phyloP scores from a whole-genome alignment of 2,797 vertebrate species.

The Acipenser oxyrinchus region DNA sequence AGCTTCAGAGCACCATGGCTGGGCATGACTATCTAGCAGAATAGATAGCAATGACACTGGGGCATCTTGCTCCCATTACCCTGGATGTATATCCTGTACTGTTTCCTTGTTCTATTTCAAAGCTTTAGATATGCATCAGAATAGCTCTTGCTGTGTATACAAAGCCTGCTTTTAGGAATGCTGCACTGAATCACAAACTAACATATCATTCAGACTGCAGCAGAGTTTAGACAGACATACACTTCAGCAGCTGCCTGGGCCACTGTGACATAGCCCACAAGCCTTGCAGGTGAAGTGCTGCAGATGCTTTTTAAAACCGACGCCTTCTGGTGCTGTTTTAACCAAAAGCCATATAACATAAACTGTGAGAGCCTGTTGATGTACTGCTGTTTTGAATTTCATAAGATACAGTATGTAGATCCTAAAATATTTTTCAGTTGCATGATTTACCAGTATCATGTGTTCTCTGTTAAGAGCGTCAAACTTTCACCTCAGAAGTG shows the following conservation, averaged over 20 bases:
- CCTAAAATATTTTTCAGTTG: too few relatives aligned
- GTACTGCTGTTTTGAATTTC: not conserved
- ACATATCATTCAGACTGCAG: not conserved
- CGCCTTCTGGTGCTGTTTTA: not conserved
- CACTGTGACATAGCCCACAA: not conserved
- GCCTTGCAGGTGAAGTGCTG: not conserved
- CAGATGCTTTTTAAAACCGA: not conserved
- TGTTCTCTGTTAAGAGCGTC: too few relatives aligned
- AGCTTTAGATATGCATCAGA: not conserved
- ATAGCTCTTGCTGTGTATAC: not conserved
- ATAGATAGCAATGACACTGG: not conserved
- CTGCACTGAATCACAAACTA: not conserved
- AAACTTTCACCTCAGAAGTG: too few relatives aligned
- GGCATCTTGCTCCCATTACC: not conserved
- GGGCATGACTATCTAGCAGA: not conserved
- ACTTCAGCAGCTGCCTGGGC: not conserved
- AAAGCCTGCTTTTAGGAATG: not conserved
- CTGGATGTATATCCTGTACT: not conserved
- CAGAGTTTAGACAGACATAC: not conserved
- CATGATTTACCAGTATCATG: too few relatives aligned
- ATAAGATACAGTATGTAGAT: too few relatives aligned
- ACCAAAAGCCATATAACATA: constrained; percentile 3
- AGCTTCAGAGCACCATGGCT: not conserved
- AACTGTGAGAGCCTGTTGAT: not conserved
- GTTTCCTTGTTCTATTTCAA: not conserved